Conservation (phyloP, 1,140 invertebrate species). For the Meloidogyne hapla region DNA sequence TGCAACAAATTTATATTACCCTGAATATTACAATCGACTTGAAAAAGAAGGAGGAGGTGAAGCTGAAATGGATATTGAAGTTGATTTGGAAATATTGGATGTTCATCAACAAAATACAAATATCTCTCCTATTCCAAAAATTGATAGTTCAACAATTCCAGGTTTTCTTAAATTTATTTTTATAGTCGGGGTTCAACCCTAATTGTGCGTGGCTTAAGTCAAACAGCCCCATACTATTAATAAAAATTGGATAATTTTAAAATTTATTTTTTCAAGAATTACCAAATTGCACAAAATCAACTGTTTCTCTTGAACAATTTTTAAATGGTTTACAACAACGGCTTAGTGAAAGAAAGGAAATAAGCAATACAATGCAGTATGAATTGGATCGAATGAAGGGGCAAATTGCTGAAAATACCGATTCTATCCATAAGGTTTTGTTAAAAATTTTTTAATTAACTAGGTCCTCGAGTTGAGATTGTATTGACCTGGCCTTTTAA, state of each 20-base stretch:
- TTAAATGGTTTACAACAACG: slow-evolving; percentile 10
- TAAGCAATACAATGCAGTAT: neutral
- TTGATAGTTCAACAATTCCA: neutral
- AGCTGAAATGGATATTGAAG: slow-evolving; percentile 43
- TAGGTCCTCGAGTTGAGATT: no score
- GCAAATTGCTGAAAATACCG: slow-evolving; percentile 26
- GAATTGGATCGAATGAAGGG: neutral
- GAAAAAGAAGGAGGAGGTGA: neutral
- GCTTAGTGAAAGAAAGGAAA: slow-evolving; percentile 13
- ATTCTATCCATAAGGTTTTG: slow-evolving; percentile 20
- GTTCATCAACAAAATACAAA: slow-evolving; percentile 19
- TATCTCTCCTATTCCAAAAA: neutral
- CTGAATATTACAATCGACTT: neutral
- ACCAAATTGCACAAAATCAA: neutral
- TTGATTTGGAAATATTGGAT: slow-evolving; percentile 45
- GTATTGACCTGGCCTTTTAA: no score
- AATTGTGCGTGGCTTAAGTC: no score
- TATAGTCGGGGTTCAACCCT: no score
- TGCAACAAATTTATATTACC: slow-evolving; percentile 33
- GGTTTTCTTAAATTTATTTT: neutral
- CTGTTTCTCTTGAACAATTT: slow-evolving; percentile 22
- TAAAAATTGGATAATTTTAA: no score
- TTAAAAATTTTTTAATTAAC: no score
- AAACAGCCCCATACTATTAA: no score
- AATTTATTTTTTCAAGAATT: neutral